phyloP scores from a whole-genome alignment of 2,888 invertebrate genomes.

The Brachyptera risi region DNA sequence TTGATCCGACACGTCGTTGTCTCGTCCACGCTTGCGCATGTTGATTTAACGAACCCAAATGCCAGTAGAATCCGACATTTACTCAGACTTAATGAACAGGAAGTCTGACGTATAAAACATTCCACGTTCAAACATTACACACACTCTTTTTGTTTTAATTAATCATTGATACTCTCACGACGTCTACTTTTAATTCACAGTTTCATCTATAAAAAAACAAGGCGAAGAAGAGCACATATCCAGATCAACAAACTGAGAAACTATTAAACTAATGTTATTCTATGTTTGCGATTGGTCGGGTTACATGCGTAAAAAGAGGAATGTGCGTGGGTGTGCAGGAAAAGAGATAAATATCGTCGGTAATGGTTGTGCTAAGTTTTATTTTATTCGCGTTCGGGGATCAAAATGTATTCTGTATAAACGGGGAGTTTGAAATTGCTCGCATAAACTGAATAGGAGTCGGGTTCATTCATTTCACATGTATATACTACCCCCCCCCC shows the following conservation, averaged over 20 bases:
- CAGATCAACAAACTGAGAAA: background rate
- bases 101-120: too few species aligned
- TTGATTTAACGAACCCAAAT: background rate
- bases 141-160: too few species aligned
- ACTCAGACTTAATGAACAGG: too few species aligned
- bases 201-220: too few species aligned
- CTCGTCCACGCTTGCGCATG: background rate
- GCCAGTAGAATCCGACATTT: background rate
- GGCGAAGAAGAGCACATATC: too few species aligned
- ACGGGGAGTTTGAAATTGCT: constrained; percentile 16
- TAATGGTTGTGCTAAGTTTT: constrained; percentile 27
- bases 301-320: constrained; percentile 21
- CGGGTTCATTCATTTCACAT: background rate
- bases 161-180: too few species aligned
- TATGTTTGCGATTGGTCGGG: constrained; percentile 24
- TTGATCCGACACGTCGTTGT: background rate
- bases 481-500: too few species aligned
- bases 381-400: constrained; percentile 25
- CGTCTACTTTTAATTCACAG: too few species aligned
- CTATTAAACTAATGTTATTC: constrained; percentile 28
- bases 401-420: constrained; percentile 1
- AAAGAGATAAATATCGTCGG: constrained; percentile 27
- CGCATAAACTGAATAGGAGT: constrained; percentile 8
- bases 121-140: too few species aligned
- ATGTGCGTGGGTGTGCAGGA: constrained; percentile 16